A percentile compares a stretch with the other conserved stretches of the same genome.
Evolutionary conservation across 2,113 vertebrate genomes (phyloP).

Genomic region (Formicarius rufipectus): DNA sequence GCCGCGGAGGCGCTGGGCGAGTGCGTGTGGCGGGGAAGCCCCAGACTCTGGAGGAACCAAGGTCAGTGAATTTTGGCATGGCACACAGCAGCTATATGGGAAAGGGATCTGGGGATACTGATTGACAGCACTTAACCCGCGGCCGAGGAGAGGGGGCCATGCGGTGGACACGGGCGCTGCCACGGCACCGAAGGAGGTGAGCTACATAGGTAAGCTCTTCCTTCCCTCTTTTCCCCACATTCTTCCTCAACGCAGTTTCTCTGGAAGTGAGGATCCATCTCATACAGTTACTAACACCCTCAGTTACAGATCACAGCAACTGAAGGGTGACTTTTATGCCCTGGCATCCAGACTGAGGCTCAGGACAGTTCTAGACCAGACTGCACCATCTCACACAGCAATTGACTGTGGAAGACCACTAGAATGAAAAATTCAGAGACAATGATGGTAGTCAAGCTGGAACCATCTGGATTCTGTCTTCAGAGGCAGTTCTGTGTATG

Average conservation of each 20-base stretch:
- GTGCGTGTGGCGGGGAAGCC: background rate
- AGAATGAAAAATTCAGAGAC: background rate
- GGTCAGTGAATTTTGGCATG: no score
- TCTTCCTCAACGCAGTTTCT: background rate
- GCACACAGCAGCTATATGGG: no score
- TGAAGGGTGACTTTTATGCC: rapidly evolving
- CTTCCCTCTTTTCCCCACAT: rapidly evolving
- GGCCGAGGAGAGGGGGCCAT: background rate
- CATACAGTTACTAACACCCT: rapidly evolving
- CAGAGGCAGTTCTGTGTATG: background rate
- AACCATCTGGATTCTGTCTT: background rate
- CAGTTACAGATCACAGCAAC: background rate
- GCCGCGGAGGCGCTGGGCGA: background rate
- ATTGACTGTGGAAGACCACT: rapidly evolving
- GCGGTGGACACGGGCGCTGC: background rate
- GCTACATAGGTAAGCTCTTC: no score
- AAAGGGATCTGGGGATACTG: no score
- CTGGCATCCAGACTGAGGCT: background rate
- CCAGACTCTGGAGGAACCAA: no score
- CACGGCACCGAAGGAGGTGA: no score
- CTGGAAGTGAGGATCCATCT: rapidly evolving
- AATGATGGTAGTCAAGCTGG: background rate
- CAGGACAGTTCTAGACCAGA: background rate
- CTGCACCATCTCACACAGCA: background rate
- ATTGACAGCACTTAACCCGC: no score